A percentile compares a stretch with the other conserved stretches of the same genome.
Conservation (phyloP, 1,140 invertebrate genomes). For the Drosophila lacteicornis region DNA sequence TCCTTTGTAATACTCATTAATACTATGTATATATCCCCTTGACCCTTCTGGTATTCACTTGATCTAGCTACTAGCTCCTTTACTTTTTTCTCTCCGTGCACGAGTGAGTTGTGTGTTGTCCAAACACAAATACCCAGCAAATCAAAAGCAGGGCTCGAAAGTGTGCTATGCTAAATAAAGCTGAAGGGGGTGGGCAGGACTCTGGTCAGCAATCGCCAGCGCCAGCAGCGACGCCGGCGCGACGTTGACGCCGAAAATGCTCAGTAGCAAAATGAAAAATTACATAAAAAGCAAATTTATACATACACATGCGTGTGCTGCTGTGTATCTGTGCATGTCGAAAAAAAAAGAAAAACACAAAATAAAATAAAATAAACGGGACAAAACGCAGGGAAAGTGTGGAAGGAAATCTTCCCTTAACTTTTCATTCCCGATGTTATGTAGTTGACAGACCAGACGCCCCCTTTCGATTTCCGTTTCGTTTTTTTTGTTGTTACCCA, state of each 20-base stretch:
- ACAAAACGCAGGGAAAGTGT: conserved; percentile 39
- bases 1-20: no score
- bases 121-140: conserved; percentile 18
- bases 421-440: conserved; percentile 75
- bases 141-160: conserved; percentile 58
- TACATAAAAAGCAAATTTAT: conserved; percentile 78
- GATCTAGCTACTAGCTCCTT: no score
- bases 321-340: conserved; percentile 26
- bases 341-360: conserved; percentile 26
- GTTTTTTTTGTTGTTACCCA: conserved; percentile 20
- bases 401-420: conserved; percentile 72
- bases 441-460: conserved; percentile 72
- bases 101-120: conserved; percentile 3
- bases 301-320: conserved; percentile 38
- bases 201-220: conserved; percentile 43
- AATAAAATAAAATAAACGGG: conserved; percentile 37
- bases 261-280: conserved; percentile 70
- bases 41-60: no score
- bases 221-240: neutral
- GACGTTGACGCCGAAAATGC: conserved; percentile 16
- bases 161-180: conserved; percentile 56
- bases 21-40: no score
- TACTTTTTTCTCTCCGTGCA: neutral
- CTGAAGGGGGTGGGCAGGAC: conserved; percentile 7
- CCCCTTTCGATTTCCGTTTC: conserved; percentile 22